Conservation (phyloP, 2,797 vertebrate genomes). For the Varecia variegata region DNA sequence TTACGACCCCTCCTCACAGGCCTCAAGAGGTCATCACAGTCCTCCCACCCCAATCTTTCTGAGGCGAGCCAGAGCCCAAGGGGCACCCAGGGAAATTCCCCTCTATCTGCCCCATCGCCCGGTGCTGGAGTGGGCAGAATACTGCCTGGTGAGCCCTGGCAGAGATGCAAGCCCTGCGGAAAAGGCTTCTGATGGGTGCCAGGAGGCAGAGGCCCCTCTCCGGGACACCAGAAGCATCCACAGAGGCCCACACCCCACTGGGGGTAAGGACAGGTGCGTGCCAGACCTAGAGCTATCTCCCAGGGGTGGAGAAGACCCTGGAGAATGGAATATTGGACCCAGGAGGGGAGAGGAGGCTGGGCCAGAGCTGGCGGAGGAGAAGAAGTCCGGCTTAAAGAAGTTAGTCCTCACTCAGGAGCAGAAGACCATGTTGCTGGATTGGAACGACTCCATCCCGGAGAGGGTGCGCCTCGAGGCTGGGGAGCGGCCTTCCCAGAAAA, state of each 20-base stretch:
- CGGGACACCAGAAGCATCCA: background rate
- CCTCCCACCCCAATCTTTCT: conserved; percentile 64
- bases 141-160: background rate
- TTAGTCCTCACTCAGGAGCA: conserved; percentile 79
- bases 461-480: rapidly evolving
- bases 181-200: background rate
- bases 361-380: conserved; percentile 49
- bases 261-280: background rate
- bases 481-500: background rate
- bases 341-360: background rate
- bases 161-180: background rate
- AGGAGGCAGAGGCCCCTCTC: background rate
- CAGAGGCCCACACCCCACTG: background rate
- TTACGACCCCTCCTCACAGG: conserved; percentile 46
- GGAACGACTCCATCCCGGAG: conserved; percentile 72
- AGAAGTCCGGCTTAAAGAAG: conserved; percentile 75
- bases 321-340: background rate
- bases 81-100: conserved; percentile 24
- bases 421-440: conserved; percentile 83
- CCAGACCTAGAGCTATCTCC: background rate
- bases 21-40: conserved; percentile 59
- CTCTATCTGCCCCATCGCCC: conserved; percentile 72
- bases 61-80: conserved; percentile 61
- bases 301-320: background rate
- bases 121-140: conserved; percentile 12